Conservation (phyloP, 2,113 vertebrate species). For the Laticauda laticaudata region DNA sequence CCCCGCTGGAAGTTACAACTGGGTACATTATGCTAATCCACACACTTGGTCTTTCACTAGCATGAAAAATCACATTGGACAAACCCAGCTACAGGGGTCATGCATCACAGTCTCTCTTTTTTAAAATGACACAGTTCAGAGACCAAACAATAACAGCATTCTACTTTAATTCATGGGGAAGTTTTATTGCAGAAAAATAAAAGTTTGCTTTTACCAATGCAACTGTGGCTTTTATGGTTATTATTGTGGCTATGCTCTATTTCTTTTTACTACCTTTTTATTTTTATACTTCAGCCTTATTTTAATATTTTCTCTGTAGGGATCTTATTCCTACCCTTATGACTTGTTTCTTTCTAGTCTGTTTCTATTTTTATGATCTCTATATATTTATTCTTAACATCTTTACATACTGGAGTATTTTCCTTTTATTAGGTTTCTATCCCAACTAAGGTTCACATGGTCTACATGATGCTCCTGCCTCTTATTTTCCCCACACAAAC, state of each 20-base stretch:
- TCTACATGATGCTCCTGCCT: not conserved
- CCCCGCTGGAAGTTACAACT: not conserved
- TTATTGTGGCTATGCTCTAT: not conserved
- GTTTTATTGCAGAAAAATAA: not conserved
- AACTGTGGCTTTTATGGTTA: not conserved
- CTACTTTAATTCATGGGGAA: not conserved
- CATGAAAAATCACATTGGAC: not conserved
- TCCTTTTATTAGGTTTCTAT: not conserved
- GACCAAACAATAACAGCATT: not conserved
- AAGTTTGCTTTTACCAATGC: not conserved
- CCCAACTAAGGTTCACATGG: not conserved
- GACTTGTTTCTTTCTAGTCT: not conserved
- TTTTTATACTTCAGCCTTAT: not conserved
- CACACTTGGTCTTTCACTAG: not conserved
- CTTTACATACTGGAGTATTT: not conserved
- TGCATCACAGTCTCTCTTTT: not conserved
- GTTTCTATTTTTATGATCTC: not conserved
- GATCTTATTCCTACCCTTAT: not conserved
- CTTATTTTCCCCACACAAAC: not conserved
- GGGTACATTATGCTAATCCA: not conserved
- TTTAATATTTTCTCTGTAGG: not conserved
- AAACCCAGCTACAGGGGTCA: not conserved
- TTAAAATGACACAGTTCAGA: not conserved
- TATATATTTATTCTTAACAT: not conserved
- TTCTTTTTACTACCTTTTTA: not conserved